These are phyloP conservation scores for Micromesistius poutassou DNA, from an alignment of 2,797 vertebrate genomes.

Conservation along the genomic window DNA sequence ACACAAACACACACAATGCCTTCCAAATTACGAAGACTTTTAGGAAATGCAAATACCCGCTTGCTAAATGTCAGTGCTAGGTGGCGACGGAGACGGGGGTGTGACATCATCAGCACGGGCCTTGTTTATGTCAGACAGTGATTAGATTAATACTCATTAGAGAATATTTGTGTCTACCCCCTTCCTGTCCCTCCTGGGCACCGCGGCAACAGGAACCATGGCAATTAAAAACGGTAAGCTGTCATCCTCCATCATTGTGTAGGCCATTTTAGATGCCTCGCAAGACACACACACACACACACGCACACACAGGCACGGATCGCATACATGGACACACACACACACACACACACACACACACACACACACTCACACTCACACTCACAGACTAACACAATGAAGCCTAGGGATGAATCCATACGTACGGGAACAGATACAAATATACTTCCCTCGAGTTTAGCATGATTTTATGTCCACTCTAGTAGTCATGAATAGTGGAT, in stretches of 20 bases:
- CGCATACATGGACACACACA: background rate
- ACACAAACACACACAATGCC: constrained; percentile 36
- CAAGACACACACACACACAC: constrained; percentile 22
- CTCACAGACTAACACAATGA: background rate
- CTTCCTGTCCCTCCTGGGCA: constrained; percentile 70
- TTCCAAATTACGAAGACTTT: constrained; percentile 55
- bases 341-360: constrained; percentile 6
- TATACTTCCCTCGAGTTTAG: background rate
- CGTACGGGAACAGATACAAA: background rate
- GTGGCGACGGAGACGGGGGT: constrained; percentile 52
- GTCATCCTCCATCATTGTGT: constrained; percentile 67
- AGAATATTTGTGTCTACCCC: constrained; percentile 80
- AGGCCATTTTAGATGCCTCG: constrained; percentile 33
- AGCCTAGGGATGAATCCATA: background rate
- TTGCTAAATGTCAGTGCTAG: constrained; percentile 68
- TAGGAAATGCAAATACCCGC: constrained; percentile 75
- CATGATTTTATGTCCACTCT: background rate
- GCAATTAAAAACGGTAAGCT: constrained; percentile 78
- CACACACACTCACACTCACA: constrained; percentile 10
- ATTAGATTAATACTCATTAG: constrained; percentile 91
- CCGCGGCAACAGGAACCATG: constrained; percentile 68
- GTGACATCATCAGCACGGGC: constrained; percentile 68
- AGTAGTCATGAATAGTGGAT: background rate
- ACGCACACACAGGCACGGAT: constrained; percentile 2
- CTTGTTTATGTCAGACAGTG: constrained; percentile 78